A percentile compares a stretch with the other conserved stretches of the same genome.
Conservation (phyloP, 30 jellyfish, hydroid and myxozoan genomes). For the Aurelia sp. region DNA sequence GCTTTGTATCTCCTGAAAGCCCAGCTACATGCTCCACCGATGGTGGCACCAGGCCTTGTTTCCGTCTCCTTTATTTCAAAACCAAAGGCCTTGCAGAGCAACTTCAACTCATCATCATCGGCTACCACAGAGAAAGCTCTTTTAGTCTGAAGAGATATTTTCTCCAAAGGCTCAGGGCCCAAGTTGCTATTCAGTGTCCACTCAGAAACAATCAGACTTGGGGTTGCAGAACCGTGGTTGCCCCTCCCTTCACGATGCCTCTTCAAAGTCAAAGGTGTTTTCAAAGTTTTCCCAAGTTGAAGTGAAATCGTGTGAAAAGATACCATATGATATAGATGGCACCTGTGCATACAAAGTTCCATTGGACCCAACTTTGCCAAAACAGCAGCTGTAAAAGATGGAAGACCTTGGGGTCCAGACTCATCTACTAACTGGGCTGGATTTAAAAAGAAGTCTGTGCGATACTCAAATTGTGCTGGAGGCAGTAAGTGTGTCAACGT, state of each 20-base stretch:
- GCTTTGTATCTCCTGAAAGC: too few relatives aligned
- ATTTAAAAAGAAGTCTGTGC: slow-evolving; percentile 8
- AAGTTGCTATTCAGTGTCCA: too few relatives aligned
- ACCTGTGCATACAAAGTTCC: slow-evolving; percentile 7
- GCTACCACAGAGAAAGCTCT: too few relatives aligned
- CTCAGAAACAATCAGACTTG: too few relatives aligned
- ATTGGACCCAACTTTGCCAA: slow-evolving; percentile 3
- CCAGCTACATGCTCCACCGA: too few relatives aligned
- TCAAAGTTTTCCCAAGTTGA: slow-evolving; percentile 8
- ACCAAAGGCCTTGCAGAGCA: too few relatives aligned
- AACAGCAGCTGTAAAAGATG: slow-evolving; percentile 7
- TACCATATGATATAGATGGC: slow-evolving; percentile 16
- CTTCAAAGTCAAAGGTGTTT: slow-evolving; percentile 6
- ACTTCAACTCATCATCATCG: too few relatives aligned
- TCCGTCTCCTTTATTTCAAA: too few relatives aligned
- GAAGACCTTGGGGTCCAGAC: slow-evolving; percentile 13
- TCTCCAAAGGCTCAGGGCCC: too few relatives aligned
- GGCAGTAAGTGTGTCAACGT: slow-evolving; percentile 2
- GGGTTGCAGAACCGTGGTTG: too few relatives aligned
- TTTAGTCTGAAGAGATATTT: too few relatives aligned
- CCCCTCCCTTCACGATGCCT: not conserved
- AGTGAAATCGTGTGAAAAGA: not conserved
- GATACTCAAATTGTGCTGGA: slow-evolving; percentile 1
- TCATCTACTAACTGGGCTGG: slow-evolving; percentile 17
- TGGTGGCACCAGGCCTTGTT: too few relatives aligned